phyloP scores from a whole-genome alignment of 30 jellyfish, hydroid and myxozoan species.

The Turritopsis dohrnii region DNA sequence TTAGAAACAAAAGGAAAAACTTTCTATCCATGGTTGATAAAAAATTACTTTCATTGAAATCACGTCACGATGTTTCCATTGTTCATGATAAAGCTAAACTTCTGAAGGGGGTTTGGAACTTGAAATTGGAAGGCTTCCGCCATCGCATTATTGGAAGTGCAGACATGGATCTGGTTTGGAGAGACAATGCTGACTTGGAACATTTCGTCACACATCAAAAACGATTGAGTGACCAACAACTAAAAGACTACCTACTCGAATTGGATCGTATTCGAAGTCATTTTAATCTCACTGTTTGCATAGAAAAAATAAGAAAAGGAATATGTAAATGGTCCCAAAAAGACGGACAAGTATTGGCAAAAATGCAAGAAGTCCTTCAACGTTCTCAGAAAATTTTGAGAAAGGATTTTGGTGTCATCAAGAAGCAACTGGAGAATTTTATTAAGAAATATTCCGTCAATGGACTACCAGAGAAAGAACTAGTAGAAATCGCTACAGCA shows the following conservation, averaged over 20 bases:
- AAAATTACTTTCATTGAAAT: neutral
- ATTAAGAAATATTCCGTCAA: neutral
- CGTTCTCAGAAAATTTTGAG: neutral
- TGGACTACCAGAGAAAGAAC: conserved; percentile 31
- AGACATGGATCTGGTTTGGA: neutral
- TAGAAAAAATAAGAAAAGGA: neutral
- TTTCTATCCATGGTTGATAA: neutral
- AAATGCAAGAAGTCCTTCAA: neutral
- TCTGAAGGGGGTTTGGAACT: neutral
- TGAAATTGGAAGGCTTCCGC: neutral
- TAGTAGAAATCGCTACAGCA: conserved; percentile 34
- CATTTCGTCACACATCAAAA: neutral
- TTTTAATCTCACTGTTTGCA: neutral
- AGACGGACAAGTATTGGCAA: neutral
- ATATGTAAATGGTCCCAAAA: too few species aligned
- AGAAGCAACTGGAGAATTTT: neutral
- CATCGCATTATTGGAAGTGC: neutral
- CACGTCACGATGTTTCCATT: neutral
- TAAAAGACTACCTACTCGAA: neutral
- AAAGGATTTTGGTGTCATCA: neutral
- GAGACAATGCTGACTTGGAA: neutral
- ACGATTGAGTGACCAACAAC: neutral
- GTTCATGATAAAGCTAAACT: neutral
- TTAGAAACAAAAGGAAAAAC: neutral
- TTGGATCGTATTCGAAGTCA: neutral